phyloP scores from a whole-genome alignment of 2,113 vertebrate genomes.

The Zeus faber region DNA sequence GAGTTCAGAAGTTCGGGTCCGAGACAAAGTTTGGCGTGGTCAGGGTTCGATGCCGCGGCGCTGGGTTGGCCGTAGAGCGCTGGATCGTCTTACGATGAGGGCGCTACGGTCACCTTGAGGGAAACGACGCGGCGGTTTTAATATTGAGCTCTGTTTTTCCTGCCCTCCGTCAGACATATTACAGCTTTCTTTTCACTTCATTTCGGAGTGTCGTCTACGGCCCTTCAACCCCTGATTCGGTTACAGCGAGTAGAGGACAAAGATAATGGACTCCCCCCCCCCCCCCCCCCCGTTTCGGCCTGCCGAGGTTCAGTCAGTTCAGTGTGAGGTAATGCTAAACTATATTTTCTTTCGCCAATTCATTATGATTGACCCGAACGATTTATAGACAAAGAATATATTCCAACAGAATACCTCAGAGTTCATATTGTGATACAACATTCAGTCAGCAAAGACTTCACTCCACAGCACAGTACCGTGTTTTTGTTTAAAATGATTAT shows the following conservation, averaged over 20 bases:
- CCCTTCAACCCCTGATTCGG: conserved; percentile 11
- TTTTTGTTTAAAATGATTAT: conserved; percentile 1
- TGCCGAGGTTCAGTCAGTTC: conserved; percentile 16
- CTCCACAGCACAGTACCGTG: too few species aligned
- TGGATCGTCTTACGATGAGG: not conserved
- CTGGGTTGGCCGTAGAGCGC: conserved; percentile 4
- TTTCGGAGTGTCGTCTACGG: conserved; percentile 10
- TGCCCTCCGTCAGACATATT: conserved; percentile 34
- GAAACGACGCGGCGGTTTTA: conserved; percentile 45
- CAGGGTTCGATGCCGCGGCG: too few species aligned
- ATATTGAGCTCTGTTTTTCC: conserved; percentile 52
- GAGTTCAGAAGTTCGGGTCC: too few species aligned
- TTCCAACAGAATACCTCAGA: not conserved
- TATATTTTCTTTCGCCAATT: not conserved
- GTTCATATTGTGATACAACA: not conserved
- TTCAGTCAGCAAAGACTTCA: too few species aligned
- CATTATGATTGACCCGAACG: not conserved
- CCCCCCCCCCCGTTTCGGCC: too few species aligned
- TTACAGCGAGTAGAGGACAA: conserved; percentile 8
- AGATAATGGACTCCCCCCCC: not conserved
- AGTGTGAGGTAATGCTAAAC: conserved; percentile 8
- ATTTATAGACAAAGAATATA: not conserved
- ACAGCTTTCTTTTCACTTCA: conserved; percentile 27
- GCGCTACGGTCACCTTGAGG: conserved; percentile 40
- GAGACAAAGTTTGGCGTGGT: too few species aligned